These are phyloP conservation scores for Synanthedon vespiformis DNA, from an alignment of 2,888 invertebrate species.

Conservation along the genomic window DNA sequence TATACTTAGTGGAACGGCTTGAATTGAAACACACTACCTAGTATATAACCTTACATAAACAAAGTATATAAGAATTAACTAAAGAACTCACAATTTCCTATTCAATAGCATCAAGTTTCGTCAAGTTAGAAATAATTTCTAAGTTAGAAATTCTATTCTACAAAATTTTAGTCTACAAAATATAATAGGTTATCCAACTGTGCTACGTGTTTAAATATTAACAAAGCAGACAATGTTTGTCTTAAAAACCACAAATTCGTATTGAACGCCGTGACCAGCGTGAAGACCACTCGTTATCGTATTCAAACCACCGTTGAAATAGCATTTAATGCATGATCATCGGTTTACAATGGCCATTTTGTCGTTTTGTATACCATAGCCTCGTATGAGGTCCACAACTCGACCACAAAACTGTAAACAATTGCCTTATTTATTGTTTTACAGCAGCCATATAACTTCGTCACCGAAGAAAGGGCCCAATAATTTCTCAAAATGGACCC, in stretches of 20 bases:
- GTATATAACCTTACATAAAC: too few species aligned
- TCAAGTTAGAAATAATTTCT: too few species aligned
- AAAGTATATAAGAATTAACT: slow-evolving; percentile 18
- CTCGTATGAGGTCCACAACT: slow-evolving; percentile 47
- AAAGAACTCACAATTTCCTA: slow-evolving; percentile 22
- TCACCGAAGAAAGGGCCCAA: slow-evolving; percentile 42
- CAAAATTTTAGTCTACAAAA: slow-evolving; percentile 5
- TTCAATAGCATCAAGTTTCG: neutral
- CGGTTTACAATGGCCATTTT: slow-evolving; percentile 31
- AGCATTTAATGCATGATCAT: slow-evolving; percentile 39
- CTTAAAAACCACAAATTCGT: slow-evolving; percentile 28
- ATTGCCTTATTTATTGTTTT: slow-evolving; percentile 64
- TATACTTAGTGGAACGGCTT: too few species aligned
- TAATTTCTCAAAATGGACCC: slow-evolving; percentile 51
- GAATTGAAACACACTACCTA: too few species aligned
- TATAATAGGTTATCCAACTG: neutral
- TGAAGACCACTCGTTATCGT: slow-evolving; percentile 32
- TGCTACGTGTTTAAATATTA: neutral
- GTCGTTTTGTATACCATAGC: slow-evolving; percentile 31
- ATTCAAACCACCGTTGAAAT: slow-evolving; percentile 35
- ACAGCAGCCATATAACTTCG: slow-evolving; percentile 57
- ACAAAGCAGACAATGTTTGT: slow-evolving; percentile 17
- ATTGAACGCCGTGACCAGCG: slow-evolving; percentile 20
- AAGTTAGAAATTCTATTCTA: neutral
- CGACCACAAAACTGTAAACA: slow-evolving; percentile 54